Base-by-base conservation (phyloP, 1,140 invertebrate species). In the Drosophila asahinai region DNA sequence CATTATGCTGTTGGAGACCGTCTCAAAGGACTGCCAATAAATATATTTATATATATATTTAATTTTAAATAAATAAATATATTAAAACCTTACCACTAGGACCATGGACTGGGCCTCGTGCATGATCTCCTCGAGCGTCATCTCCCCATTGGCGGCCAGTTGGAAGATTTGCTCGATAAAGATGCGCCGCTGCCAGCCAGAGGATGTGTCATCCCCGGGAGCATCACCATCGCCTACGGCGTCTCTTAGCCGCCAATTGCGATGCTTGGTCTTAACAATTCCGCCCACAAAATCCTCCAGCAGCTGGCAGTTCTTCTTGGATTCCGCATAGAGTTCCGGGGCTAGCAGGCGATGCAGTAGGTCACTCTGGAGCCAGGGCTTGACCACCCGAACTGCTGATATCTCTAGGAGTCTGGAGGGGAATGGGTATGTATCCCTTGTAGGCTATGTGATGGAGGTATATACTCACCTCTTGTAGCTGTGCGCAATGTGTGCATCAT, bases 121-220 rank as follows among this genome's bases (percentile, higher is more conserved):
- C 71, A 91, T 87, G 45, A 92, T 90, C 36, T 92, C 91, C 66
- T 92, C 76, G 19, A 91, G 60, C 2, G 86, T 90, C 27, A 92
- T 49, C 40, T 92, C 89, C 0, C 89, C 89, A 7, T 77, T 81
- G 59, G 91, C 91, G 7, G 89, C 91, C 86, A 92, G 58, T 19
- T 91, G 80, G 25, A 92, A 92, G 67, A 92, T 90, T 59, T 92
- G 91, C 51, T 92, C 91, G 17, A 92, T 92, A 49, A 92, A 92
- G 40, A 92, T 92, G 59, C 91, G 87, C 8, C 83, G 71, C 59
- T 91, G 87, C 91, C 86, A 83, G 55, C 68, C 68, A 11, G 77
- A 55, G 40, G 49, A n/a, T 1, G 12, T 1, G 8, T 70, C 67
- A 27, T 65, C 66, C 3, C 63, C 79, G 2, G 48, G 17, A 7